Evolutionary conservation across 2,113 vertebrate genomes (phyloP).

Genomic region (Calcarius ornatus): DNA sequence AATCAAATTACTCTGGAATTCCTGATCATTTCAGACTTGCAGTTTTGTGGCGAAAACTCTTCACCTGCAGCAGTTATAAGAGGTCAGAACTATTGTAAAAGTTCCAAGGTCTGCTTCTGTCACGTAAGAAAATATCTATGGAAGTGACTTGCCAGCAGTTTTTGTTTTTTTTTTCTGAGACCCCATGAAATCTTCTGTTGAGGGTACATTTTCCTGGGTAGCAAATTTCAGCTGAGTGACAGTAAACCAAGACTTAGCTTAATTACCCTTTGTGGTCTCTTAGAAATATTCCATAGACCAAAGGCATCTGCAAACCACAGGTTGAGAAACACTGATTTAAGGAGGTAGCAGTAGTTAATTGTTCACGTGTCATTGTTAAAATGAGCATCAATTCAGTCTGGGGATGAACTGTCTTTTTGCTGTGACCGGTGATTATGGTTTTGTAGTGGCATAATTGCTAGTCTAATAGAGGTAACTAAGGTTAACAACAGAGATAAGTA

Average conservation of each 20-base stretch:
- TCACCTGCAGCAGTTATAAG: not conserved
- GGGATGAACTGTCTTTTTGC: not conserved
- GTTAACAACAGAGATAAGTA: conserved; percentile 45
- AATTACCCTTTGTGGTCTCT: not conserved
- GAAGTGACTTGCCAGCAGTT: not conserved
- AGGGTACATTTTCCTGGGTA: not conserved
- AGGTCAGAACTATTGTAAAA: conserved; percentile 2
- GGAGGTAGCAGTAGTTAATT: conserved; percentile 10
- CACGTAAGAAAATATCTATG: not conserved
- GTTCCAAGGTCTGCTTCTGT: not conserved
- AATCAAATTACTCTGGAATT: conserved; percentile 2
- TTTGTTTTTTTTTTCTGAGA: not conserved
- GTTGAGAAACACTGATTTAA: not conserved
- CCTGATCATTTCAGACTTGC: not conserved
- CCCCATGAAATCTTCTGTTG: not conserved
- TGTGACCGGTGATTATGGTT: conserved; percentile 19
- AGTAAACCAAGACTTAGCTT: not conserved
- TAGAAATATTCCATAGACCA: not conserved
- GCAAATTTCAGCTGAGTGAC: not conserved
- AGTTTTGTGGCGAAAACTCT: not conserved
- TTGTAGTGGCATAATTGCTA: conserved; percentile 33
- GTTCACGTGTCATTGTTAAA: conserved; percentile 7
- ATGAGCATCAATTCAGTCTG: conserved; percentile 16
- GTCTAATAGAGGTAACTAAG: conserved; percentile 20
- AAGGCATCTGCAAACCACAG: conserved; percentile 3